Base-by-base conservation (phyloP, 1,140 invertebrate species). In the Drosophila varians region DNA sequence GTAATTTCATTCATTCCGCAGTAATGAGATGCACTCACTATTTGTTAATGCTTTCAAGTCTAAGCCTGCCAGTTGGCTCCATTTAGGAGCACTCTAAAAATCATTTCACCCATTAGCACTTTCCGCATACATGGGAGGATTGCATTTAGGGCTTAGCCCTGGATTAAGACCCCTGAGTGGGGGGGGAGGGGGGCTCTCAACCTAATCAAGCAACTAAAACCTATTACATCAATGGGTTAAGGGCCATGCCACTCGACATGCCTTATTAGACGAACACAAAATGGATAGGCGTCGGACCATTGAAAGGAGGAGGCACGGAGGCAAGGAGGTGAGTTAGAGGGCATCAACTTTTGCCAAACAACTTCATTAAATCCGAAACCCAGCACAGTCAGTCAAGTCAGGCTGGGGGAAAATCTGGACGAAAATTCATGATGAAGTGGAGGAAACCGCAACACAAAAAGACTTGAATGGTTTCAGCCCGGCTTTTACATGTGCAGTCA, bases 361-460 rank as follows among this genome's bases (percentile, higher is more conserved):
- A 74, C 58, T 74, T 74, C 71, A 74, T 74, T 74, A 65, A 57
- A 74, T 58, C 48, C 72, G 57, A 43, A 42, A 54, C 21, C 26
- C 28, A 23, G 65, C n/a, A 40, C 19, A 47, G 16, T 16, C 28
- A 42, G n/a, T 21, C 2, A 4, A 21, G 21, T n/a, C n/a, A n/a
- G 47, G 49, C 28, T 31, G 28, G 46, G 21, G 49, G 48, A 61
- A 74, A 74, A 72, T 74, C 69, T 55, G 31, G 3, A 54, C 49
- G 40, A 60, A 60, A 77, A 77, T 72, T 54, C 60, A 43, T 45
- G 38, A 57, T 56, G 45, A 62, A 64, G 58, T 56, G 51, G 25
- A 47, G 70, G 45, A 56, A 75, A 54, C 75, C 75, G 60, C 71
- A 78, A 72, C 57, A 79, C 71, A 79, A 71, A 66, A 87, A 74